Percentiles rank a stretch among this genome's conserved stretches.
phyloP scores from a whole-genome alignment of 2,113 vertebrate genomes.

The Tringa solitaria region DNA sequence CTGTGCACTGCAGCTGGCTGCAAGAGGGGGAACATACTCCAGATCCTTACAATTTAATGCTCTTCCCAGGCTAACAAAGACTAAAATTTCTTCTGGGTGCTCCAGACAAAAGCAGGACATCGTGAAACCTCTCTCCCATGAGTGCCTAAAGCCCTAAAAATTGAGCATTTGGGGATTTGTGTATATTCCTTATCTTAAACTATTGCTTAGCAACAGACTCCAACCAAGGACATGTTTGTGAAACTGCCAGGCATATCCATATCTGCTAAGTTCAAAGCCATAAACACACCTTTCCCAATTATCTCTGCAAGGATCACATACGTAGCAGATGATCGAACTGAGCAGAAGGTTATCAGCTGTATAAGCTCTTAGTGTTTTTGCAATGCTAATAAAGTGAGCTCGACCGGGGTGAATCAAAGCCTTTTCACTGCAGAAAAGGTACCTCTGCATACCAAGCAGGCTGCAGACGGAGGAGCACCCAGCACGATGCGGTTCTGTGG shows the following conservation, averaged over 20 bases:
- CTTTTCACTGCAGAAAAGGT: slow-evolving; percentile 8
- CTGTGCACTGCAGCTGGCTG: neutral
- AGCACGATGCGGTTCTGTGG: neutral
- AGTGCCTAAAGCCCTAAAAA: neutral
- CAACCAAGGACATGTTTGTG: slow-evolving; percentile 28
- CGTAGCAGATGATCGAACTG: neutral
- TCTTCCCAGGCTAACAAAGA: neutral
- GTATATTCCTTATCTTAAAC: neutral
- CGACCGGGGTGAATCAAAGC: neutral
- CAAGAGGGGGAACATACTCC: neutral
- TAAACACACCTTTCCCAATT: slow-evolving; percentile 27
- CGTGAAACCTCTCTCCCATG: neutral
- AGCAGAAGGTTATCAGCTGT: neutral
- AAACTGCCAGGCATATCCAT: neutral
- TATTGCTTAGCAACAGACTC: slow-evolving; percentile 57
- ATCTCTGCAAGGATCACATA: neutral
- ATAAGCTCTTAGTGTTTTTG: neutral
- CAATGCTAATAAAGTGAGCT: neutral
- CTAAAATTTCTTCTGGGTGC: neutral
- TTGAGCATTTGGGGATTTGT: neutral
- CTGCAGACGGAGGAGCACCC: neutral
- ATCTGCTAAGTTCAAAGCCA: neutral
- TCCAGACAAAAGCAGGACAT: neutral
- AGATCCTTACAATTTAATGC: neutral
- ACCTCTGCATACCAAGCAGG: slow-evolving; percentile 7